Percentiles rank a stretch among this genome's conserved stretches.
Conservation (phyloP, 1,140 invertebrate species). For the Conus betulinus region DNA sequence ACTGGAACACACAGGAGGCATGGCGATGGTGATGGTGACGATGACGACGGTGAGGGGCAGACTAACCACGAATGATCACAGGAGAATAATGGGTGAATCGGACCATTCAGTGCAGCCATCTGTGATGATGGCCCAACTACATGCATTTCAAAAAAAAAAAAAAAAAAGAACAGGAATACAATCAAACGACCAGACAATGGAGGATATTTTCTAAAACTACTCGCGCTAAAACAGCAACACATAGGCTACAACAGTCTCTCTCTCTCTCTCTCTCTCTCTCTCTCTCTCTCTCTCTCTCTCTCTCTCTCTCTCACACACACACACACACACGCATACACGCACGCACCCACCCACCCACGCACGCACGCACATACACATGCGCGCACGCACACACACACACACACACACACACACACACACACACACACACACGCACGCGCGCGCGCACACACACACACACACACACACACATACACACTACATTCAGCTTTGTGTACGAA, state of each 20-base stretch:
- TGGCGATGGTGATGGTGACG: too few relatives aligned
- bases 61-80: too few relatives aligned
- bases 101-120: too few relatives aligned
- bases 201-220: too few relatives aligned
- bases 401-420: not conserved
- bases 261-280: not conserved
- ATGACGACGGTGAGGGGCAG: too few relatives aligned
- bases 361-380: not conserved
- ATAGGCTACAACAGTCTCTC: not conserved
- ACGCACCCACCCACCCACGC: not conserved
- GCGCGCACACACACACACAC: not conserved
- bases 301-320: not conserved
- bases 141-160: too few relatives aligned
- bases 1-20: conserved; percentile 78
- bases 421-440: not conserved
- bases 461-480: not conserved
- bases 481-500: not conserved
- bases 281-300: not conserved
- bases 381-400: not conserved
- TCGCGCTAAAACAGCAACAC: not conserved
- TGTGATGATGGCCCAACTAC: too few relatives aligned
- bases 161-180: too few relatives aligned
- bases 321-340: not conserved
- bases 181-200: too few relatives aligned
- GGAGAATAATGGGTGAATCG: too few relatives aligned